Base-by-base conservation (phyloP, 2,888 invertebrate genomes). In the Chirona hameri region DNA sequence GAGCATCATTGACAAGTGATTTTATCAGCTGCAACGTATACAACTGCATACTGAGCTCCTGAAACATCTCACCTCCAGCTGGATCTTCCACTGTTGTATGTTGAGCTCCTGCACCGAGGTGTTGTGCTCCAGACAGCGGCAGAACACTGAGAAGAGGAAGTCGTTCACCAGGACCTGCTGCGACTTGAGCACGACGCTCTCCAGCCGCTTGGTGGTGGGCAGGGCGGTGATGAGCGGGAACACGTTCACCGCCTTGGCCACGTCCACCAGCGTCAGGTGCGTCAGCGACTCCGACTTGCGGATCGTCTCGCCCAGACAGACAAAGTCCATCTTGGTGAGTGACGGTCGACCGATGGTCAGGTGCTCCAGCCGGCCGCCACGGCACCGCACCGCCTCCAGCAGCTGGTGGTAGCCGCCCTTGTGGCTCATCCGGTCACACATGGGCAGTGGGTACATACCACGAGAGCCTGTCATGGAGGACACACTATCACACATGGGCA, bases 381-480 rank as follows among this genome's bases (percentile, higher is more conserved):
- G 98, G 88, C 98, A 90, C 87, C 98, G 98, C 0, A 98, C 97
- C 83, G 98, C 91, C 82, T 97, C 97, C 86, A 97, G 96, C 83
- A 97, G 97, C 0, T 96, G 97, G 87, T 98, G 98, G 52, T 98
- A 89, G 15, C 98, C 90, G 84, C 94, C 93, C 76, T 98, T 89
- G 52, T 98, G 89, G 88, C 98, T 97, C 57, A 93, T 91, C 1
- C 97, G 90, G 81, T 98, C 89, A 52, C 94, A 94, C 81, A 93
- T 92, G 86, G 97, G 96, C 87, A 96, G 96, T 0, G 97, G 95
- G 24, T 98, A 89, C 88, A 98, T 97, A 0, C 93, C 92, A 52
- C 97, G 91, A 0, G 98, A 98, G 0, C 97, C 96, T 0, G 93
- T 91, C 86, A 52, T 12, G 52, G 52, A 52, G 39, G 39, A 39